Evolutionary conservation across 30 jellyfish, hydroid and myxozoan genomes (phyloP), one percentile per base, ranked within the genome.

Genomic region (Hydractinia echinata): DNA sequence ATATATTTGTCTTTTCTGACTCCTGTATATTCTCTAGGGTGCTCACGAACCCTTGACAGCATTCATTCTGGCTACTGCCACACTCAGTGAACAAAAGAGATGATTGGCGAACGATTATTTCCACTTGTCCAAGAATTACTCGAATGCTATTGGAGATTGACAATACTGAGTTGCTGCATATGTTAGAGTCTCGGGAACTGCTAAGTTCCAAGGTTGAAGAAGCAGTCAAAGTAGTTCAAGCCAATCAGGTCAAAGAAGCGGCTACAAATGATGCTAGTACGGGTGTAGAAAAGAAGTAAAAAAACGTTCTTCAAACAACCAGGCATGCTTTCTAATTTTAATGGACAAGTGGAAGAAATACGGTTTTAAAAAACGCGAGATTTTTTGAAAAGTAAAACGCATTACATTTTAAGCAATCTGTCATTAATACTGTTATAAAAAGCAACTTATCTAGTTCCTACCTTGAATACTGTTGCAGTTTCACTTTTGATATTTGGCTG

Each of bases 91-190:
- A 53, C 96, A 86, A 78, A 91, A 91, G 91, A 91, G 85, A 91
- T 91, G 97, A 91, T 91, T 61, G 97, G 97, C 4, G 97, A 91
- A 73, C 84, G 97, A 50, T 74, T 91, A 80, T 91, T 91, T 85
- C 97, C 97, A 5, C 62, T 91, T 86, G 97, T 91, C 48, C 95
- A 86, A 60, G 94, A 91, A 91, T 91, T 84, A 91, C 97, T 49
- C 96, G 97, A 5, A 91, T 91, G 97, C 79, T 91, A 85, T 81
- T 91, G 73, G 97, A 91, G 80, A 91, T 91, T 61, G 97, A 91
- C 72, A 86, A 91, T 61, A 72, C 94, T 60, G 97, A 91, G 83
- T 66, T 91, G 88, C 79, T 91, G 84, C 95, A 91, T 72, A 91
- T 91, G 96, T 66, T 91, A 89, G 97, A 91, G 76, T 86, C 96